These are phyloP conservation scores for Heliconius charithonia DNA, from an alignment of 2,888 invertebrate species.

Conservation along the genomic window DNA sequence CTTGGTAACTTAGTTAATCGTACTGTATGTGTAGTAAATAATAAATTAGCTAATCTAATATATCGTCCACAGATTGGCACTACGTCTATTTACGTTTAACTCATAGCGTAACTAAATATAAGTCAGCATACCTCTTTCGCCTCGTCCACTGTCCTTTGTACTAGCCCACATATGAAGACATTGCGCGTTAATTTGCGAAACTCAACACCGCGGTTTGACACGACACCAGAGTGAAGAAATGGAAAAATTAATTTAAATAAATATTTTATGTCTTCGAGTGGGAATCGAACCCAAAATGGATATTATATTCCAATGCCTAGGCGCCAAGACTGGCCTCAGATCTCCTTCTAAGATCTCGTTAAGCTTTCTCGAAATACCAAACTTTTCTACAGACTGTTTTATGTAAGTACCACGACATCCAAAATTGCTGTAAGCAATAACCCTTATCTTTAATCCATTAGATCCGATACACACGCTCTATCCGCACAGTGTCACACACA, in stretches of 20 bases:
- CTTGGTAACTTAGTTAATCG: not conserved
- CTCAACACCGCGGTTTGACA: too few species aligned
- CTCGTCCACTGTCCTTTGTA: not conserved
- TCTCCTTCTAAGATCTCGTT: not conserved
- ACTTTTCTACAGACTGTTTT: constrained; percentile 28
- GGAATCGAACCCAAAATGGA: too few species aligned
- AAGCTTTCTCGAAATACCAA: constrained; percentile 21
- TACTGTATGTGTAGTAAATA: not conserved
- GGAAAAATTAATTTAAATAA: too few species aligned
- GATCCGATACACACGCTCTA: constrained; percentile 26
- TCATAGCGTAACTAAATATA: too few species aligned
- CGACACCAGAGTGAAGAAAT: too few species aligned
- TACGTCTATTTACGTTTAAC: too few species aligned
- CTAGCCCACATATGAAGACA: not conserved
- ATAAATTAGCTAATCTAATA: not conserved
- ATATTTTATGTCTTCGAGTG: too few species aligned
- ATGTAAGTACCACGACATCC: not conserved
- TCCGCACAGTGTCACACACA: constrained; percentile 14
- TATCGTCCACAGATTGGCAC: not conserved
- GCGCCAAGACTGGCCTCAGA: too few species aligned
- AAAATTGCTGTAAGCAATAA: constrained; percentile 17
- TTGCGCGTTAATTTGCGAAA: too few species aligned
- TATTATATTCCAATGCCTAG: too few species aligned
- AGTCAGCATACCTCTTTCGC: not conserved
- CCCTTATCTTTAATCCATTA: constrained; percentile 38